A percentile compares a stretch with the other conserved stretches of the same genome.
phyloP scores from a whole-genome alignment of 2,797 vertebrate species.

The Brachyrhaphis roseni region DNA sequence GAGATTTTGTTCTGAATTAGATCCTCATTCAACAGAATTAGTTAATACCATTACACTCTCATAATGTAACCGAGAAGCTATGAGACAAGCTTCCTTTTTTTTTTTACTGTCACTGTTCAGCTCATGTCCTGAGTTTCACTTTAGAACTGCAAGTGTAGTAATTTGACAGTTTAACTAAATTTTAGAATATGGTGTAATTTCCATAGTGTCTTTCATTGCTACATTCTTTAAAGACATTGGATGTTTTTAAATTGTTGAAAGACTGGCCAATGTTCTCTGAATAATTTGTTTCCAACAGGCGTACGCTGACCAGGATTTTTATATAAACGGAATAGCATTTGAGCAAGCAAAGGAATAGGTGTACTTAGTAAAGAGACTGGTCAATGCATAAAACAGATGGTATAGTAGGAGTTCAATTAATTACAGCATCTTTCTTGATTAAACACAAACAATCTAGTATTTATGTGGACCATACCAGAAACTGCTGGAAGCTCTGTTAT shows the following conservation, averaged over 20 bases:
- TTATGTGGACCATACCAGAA: neutral
- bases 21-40: constrained; percentile 13
- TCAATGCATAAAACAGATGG: neutral
- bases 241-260: neutral
- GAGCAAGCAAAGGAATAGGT: neutral
- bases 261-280: neutral
- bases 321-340: neutral
- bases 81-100: constrained; percentile 14
- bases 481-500: neutral
- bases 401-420: neutral
- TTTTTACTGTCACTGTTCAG: neutral
- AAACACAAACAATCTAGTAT: neutral
- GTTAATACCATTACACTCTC: constrained; percentile 25
- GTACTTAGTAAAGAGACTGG: neutral
- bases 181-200: neutral
- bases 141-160: neutral
- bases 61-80: constrained; percentile 4
- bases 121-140: constrained; percentile 1
- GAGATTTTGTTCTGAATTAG: constrained; percentile 16
- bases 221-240: neutral
- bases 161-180: neutral
- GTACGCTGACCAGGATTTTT: neutral
- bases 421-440: neutral
- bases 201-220: neutral
- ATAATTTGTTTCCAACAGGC: neutral